These are phyloP conservation scores for Bothrops alternatus DNA, from an alignment of 2,797 vertebrate genomes.

Conservation along the genomic window DNA sequence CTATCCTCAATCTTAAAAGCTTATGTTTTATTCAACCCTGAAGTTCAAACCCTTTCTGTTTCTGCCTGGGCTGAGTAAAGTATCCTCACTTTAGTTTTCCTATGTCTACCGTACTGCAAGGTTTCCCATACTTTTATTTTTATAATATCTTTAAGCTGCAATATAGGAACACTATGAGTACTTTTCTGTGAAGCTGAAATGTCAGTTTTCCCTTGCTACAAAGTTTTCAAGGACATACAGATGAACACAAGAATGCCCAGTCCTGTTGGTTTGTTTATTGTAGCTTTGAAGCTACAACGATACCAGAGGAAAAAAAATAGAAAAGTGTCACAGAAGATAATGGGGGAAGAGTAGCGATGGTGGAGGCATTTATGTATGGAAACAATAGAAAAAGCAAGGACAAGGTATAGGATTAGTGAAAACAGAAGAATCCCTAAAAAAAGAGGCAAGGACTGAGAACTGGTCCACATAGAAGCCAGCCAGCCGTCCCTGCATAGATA, in stretches of 20 bases:
- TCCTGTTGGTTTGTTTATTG: neutral
- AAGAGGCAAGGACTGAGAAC: neutral
- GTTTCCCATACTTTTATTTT: neutral
- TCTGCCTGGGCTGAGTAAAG: neutral
- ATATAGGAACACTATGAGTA: neutral
- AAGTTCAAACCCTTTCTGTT: neutral
- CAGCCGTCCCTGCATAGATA: neutral
- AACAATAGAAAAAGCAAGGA: neutral
- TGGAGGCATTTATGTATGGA: neutral
- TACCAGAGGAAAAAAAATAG: neutral
- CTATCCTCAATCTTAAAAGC: neutral
- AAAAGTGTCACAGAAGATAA: neutral
- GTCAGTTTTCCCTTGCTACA: neutral
- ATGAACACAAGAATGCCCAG: neutral
- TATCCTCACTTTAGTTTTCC: neutral
- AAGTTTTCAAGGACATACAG: neutral
- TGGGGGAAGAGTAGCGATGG: too few species aligned
- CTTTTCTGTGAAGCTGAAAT: neutral
- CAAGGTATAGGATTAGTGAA: neutral
- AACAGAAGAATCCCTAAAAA: neutral
- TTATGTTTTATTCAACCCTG: neutral
- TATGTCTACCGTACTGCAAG: neutral
- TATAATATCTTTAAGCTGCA: neutral
- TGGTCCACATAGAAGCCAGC: neutral
- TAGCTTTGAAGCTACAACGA: neutral